Percentiles rank a stretch among this genome's conserved stretches.
These are phyloP conservation scores for Plusia festucae DNA, from an alignment of 2,888 invertebrate species.

Conservation along the genomic window DNA sequence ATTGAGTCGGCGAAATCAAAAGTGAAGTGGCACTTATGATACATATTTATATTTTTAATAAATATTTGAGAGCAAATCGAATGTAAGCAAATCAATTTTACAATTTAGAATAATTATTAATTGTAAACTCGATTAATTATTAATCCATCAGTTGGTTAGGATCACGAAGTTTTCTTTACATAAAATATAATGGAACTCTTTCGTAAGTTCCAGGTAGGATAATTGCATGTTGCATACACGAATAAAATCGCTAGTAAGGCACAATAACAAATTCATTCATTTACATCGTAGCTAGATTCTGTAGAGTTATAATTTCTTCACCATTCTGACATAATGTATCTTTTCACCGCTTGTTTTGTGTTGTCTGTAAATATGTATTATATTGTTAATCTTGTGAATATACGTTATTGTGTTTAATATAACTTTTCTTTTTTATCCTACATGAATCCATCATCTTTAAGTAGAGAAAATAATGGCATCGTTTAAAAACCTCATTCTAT, in stretches of 20 bases:
- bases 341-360: conserved; percentile 65
- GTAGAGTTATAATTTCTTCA: conserved; percentile 18
- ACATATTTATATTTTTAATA: too few relatives aligned
- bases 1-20: too few relatives aligned
- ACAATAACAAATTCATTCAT: background rate
- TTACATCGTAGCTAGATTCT: background rate
- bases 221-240: background rate
- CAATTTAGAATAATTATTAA: too few relatives aligned
- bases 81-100: too few relatives aligned
- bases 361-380: conserved; percentile 32
- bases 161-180: too few relatives aligned
- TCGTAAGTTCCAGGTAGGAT: background rate
- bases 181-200: background rate
- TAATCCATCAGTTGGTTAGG: too few relatives aligned
- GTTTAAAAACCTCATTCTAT: too few relatives aligned
- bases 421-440: conserved; percentile 23
- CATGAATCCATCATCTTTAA: background rate
- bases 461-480: too few relatives aligned
- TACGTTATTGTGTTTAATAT: conserved; percentile 15
- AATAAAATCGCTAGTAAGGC: background rate
- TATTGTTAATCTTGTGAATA: conserved; percentile 38
- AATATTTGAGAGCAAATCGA: too few relatives aligned
- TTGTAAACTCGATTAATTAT: too few relatives aligned
- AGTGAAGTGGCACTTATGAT: too few relatives aligned
- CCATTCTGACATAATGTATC: conserved; percentile 67